phyloP scores from a whole-genome alignment of 1,140 invertebrate genomes.

The Anadara kagoshimensis region DNA sequence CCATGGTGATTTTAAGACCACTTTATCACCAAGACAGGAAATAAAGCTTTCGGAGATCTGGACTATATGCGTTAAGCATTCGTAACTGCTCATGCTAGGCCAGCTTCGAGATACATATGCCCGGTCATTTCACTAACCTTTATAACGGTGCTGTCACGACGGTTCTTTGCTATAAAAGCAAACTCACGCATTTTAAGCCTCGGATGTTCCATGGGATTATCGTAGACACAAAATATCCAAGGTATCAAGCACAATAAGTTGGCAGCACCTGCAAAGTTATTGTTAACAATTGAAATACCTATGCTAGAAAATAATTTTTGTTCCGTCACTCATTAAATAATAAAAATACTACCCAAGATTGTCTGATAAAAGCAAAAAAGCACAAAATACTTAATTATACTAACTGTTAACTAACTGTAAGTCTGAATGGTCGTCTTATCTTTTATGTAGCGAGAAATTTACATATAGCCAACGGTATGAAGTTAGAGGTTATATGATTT shows the following conservation, averaged over 20 bases:
- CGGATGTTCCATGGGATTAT: conserved; percentile 33
- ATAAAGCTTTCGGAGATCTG: no score
- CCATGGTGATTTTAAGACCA: no score
- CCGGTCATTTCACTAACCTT: neutral
- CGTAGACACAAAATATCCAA: conserved; percentile 28
- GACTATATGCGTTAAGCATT: no score
- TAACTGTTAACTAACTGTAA: no score
- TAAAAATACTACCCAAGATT: no score
- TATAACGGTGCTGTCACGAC: conserved; percentile 15
- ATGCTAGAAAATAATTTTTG: neutral
- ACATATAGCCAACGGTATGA: neutral
- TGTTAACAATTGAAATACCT: neutral
- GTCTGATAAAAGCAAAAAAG: no score
- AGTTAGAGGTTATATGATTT: neutral
- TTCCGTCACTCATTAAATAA: no score
- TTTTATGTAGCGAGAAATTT: neutral
- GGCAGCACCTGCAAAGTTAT: conserved; percentile 10
- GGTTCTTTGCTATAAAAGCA: conserved; percentile 2
- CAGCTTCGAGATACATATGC: no score
- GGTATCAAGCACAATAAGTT: conserved; percentile 22
- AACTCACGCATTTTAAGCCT: conserved; percentile 12
- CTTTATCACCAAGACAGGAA: no score
- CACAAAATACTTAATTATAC: no score
- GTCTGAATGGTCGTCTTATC: neutral
- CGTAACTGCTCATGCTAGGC: no score